Evolutionary conservation across 2,797 vertebrate genomes (phyloP), one percentile per base, ranked within the genome.

Genomic region (Philypnodon macrostomus): DNA sequence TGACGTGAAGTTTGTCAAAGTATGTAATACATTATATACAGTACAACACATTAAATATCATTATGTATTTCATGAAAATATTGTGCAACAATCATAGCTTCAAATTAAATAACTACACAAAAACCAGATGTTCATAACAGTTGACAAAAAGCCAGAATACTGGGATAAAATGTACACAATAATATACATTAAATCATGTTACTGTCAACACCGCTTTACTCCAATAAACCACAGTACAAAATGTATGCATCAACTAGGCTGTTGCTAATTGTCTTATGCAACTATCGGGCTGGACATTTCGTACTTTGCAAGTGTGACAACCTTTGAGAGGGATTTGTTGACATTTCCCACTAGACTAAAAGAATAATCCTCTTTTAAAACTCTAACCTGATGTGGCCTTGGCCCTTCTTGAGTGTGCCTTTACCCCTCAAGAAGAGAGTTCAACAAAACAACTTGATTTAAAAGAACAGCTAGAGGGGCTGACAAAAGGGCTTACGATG

Each of bases 351-450:
- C 42, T 42, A 70, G 62, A 78, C 73, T 76, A 60, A 75, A 74
- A 58, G 71, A 67, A 79, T 83, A 84, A 86, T 84, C 81, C 81
- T 44, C 61, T 63, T 71, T 65, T 68, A 63, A 60, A 70, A 73
- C 54, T 54, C 63, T 41, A 58, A 84, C 81, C 78, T 83, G 78
- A 75, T 79, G 72, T 59, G 58, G 70, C 67, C 67, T 23, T 16
- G 51, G 59, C 53, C 63, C 73, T n/a, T n/a, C n/a, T 83, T 9
- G 7, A 80, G 72, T 73, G 73, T 70, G 67, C 73, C 52, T 83
- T 80, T 76, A 82, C 73, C 67, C 60, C 74, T 79, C 61, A 17
- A 70, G n/a, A n/a, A n/a, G 76, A 73, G 77, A 77, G 70, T 68
- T 72, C 61, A 67, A 73, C 75, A 85, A 75, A 75, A 73, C 69